Percentiles rank a stretch among this genome's conserved stretches.
phyloP scores from a whole-genome alignment of 1,140 invertebrate genomes.

The Megathymus violae region DNA sequence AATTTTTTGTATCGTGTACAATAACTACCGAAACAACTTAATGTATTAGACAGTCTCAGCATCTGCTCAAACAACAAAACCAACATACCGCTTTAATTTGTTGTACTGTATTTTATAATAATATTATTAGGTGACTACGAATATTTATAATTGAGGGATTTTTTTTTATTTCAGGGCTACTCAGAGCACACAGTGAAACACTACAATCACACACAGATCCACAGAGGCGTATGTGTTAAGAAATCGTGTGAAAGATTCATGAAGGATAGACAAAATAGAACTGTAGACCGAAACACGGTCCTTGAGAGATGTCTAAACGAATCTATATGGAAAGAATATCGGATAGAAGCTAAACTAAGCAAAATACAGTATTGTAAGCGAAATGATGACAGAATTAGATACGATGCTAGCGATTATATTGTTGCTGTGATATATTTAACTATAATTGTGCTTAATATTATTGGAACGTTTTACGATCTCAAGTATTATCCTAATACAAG shows the following conservation, averaged over 20 bases:
- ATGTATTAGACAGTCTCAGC: too few relatives aligned
- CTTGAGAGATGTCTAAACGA: slow-evolving; percentile 50
- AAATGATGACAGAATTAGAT: slow-evolving; percentile 33
- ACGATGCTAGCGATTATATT: slow-evolving; percentile 41
- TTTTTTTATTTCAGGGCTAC: slow-evolving; percentile 63
- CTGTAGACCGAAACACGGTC: slow-evolving; percentile 30
- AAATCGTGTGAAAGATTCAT: slow-evolving; percentile 48
- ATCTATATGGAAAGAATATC: slow-evolving; percentile 44
- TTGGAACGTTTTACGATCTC: slow-evolving; percentile 53
- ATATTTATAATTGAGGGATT: too few relatives aligned
- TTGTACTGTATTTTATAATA: too few relatives aligned
- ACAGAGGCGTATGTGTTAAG: slow-evolving; percentile 80
- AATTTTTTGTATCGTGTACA: too few relatives aligned
- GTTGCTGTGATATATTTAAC: slow-evolving; percentile 44
- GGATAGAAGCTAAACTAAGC: slow-evolving; percentile 41
- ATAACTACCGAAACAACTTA: too few relatives aligned
- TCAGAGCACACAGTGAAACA: slow-evolving; percentile 75
- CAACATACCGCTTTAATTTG: too few relatives aligned
- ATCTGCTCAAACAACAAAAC: too few relatives aligned
- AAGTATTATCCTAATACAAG: slow-evolving; percentile 41
- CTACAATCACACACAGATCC: slow-evolving; percentile 82
- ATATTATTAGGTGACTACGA: too few relatives aligned
- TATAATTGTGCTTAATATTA: slow-evolving; percentile 40
- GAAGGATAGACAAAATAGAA: slow-evolving; percentile 39
- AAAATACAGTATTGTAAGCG: slow-evolving; percentile 45